phyloP scores from a whole-genome alignment of 2,888 invertebrate genomes.

The Halictus ligatus region DNA sequence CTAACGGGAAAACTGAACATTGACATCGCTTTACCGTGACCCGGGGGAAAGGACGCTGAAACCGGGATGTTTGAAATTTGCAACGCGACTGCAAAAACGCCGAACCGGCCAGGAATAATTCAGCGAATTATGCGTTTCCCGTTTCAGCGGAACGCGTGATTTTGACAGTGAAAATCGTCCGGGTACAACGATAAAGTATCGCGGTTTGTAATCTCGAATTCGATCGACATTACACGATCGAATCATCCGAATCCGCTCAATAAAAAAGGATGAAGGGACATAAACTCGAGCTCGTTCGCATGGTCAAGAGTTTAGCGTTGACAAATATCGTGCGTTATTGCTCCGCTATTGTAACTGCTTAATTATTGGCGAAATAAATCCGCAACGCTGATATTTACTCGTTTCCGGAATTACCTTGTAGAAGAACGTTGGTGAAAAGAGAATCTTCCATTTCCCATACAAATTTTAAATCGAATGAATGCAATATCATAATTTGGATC shows the following conservation, averaged over 20 bases:
- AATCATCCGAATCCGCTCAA: neutral
- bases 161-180: neutral
- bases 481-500: too few relatives aligned
- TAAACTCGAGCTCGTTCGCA: neutral
- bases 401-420: neutral
- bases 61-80: conserved; percentile 46
- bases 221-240: neutral
- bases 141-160: too few relatives aligned
- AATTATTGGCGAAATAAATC: neutral
- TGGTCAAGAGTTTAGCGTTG: neutral
- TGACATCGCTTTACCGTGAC: conserved; percentile 26
- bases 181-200: neutral
- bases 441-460: neutral
- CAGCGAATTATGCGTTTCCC: neutral
- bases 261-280: neutral
- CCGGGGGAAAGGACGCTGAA: neutral
- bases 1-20: conserved; percentile 21
- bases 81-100: conserved; percentile 13
- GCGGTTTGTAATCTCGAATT: neutral
- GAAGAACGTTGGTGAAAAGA: neutral
- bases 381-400: neutral
- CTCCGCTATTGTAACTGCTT: neutral
- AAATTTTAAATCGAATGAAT: too few relatives aligned
- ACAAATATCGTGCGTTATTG: neutral
- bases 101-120: neutral